Base-by-base conservation (phyloP, 2,888 invertebrate species). In the Nudaria mundana region DNA sequence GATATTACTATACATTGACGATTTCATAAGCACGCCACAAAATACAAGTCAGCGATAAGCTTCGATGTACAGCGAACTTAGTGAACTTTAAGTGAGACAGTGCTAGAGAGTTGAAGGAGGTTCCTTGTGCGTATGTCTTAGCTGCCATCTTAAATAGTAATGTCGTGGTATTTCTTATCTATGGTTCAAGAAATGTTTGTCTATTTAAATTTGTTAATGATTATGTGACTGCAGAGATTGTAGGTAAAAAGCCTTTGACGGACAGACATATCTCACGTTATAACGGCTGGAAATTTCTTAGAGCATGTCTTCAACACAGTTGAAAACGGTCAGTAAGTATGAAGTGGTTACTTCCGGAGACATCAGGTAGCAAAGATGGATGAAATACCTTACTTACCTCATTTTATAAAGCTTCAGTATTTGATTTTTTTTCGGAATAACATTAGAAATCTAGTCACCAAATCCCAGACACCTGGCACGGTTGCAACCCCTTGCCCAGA, bases 81-180 rank as follows among this genome's bases (percentile, higher is more conserved):
- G 8, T 20, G 20, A 4, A 20, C 20, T 20, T 20, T 20, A 5
- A 5, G 20, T 5, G 20, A 11, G 24, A 11, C 11, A 12, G 23
- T 10, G 10, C n/a, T 3, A 5, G 11, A 12, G 1, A n/a, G 6
- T 4, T 14, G 2, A 13, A 10, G 16, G 30, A n/a, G 5, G 24
- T 24, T 34, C 40, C 28, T 16, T 40, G 25, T 32, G 15, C 15
- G 11, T 25, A 30, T 34, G 35, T 31, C 32, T 15, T 30, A 45
- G 36, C 33, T 36, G 37, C 37, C 39, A 50, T 50, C 43, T 53
- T 50, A 48, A 44, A 56, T 43, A 44, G 38, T 15, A 15, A 30
- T 30, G 25, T 23, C 4, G 11, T 22, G 12, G 28, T 18, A 22
- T 39, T 32, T 13, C 12, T 22, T 33, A 7, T 23, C 25, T 12